Evolutionary conservation across 2,797 vertebrate genomes (phyloP), one percentile per base, ranked within the genome.

Genomic region (Rhabdophis nuchalis): DNA sequence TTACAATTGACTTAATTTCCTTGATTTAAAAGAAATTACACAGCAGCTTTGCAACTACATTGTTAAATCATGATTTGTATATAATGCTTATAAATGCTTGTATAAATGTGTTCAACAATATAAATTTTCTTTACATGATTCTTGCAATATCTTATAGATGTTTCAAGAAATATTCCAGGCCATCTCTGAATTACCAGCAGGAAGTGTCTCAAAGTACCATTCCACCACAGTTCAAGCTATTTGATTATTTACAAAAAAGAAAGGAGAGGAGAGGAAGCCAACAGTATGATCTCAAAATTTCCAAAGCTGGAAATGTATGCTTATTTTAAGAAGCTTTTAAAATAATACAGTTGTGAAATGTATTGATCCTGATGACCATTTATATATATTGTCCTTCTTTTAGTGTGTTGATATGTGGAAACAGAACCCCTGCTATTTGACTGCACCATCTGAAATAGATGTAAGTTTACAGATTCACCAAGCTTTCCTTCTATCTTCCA

Each of bases 361-460:
- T 36, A 46, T 88, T 64, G 53, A 53, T 25, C 85, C 82, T 61
- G n/a, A 58, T 57, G 0, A 25, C 85, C 90, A 88, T 94, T 91
- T 50, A 8, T 89, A 1, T n/a, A 0, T 29, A 87, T 93, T 14
- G 93, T 20, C 18, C 36, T 56, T 25, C 50, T 94, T 88, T 95
- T 95, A 99, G 99, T 99, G 99, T 93, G 98, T 99, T 54, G 99
- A 99, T 97, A 99, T 99, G 98, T 99, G 99, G 99, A 99, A 99
- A 96, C 98, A 98, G 96, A 99, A 96, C 95, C 98, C 98, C 96
- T 99, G 98, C 97, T 98, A 98, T 94, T 98, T 99, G 94, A 98
- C 98, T 88, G 97, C 97, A 92, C 99, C 99, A 89, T 98, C 98
- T 95, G 99, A 99, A 98, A 98, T 99, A 46, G 99, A 99, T 96